phyloP scores from a whole-genome alignment of 2,888 invertebrate species.

The Drosophila phalerata region DNA sequence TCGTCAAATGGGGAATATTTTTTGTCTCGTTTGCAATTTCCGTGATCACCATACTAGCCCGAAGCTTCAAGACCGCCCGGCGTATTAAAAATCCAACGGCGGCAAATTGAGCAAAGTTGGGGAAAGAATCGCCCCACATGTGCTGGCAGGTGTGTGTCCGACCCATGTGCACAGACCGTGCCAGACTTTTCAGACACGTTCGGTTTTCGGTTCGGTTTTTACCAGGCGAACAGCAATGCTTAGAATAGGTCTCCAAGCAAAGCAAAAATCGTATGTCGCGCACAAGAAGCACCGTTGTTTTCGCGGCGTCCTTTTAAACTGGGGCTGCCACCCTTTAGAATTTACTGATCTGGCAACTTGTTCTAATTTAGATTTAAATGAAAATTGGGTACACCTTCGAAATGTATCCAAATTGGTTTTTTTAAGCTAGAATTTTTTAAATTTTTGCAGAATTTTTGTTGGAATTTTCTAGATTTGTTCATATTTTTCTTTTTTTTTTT shows the following conservation, averaged over 20 bases:
- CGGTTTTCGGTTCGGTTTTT: conserved; percentile 78
- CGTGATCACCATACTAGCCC: conserved; percentile 49
- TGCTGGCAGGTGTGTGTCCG: conserved; percentile 64
- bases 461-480: too few relatives aligned
- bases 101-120: conserved; percentile 54
- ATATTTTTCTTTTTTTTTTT: too few relatives aligned
- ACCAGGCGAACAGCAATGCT: conserved; percentile 63
- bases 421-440: too few relatives aligned
- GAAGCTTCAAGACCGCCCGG: conserved; percentile 27
- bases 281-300: too few relatives aligned
- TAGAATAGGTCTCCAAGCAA: conserved; percentile 18
- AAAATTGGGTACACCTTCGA: too few relatives aligned
- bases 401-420: too few relatives aligned
- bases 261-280: conserved; percentile 7
- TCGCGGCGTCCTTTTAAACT: too few relatives aligned
- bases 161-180: conserved; percentile 69
- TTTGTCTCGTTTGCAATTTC: conserved; percentile 27
- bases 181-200: conserved; percentile 79
- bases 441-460: too few relatives aligned
- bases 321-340: too few relatives aligned
- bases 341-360: too few relatives aligned
- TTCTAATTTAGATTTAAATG: too few relatives aligned
- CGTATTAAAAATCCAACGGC: conserved; percentile 19
- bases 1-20: conserved; percentile 22
- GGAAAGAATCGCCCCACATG: conserved; percentile 73